Evolutionary conservation across 2,113 vertebrate species (phyloP).

Genomic region (Laterallus jamaicensis): DNA sequence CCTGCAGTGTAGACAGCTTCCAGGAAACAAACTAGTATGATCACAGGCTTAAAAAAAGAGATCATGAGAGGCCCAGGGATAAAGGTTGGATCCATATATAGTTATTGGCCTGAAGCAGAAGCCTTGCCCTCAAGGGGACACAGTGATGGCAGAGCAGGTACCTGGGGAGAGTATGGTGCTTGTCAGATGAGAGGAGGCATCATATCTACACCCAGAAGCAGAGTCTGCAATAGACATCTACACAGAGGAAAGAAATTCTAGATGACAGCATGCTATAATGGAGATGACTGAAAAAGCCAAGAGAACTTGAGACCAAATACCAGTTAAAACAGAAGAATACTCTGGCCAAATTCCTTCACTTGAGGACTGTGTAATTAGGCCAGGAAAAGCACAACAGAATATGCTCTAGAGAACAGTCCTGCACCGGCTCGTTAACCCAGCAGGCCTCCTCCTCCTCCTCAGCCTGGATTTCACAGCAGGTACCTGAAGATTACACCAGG

Average conservation of each 20-base stretch:
- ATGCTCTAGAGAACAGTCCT: not conserved
- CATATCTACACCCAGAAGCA: not conserved
- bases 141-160: not conserved
- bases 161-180: not conserved
- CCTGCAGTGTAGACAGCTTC: not conserved
- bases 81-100: not conserved
- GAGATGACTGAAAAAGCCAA: not conserved
- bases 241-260: not conserved
- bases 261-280: not conserved
- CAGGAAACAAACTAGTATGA: constrained; percentile 5
- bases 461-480: not conserved
- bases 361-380: constrained; percentile 20
- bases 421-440: not conserved
- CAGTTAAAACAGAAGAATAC: not conserved
- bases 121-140: not conserved
- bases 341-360: constrained; percentile 46
- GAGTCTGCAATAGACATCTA: not conserved
- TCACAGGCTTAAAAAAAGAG: not conserved
- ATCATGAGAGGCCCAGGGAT: not conserved
- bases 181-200: not conserved
- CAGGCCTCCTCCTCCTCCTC: not conserved
- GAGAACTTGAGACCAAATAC: constrained; percentile 10
- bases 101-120: not conserved
- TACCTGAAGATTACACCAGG: constrained; percentile 21
- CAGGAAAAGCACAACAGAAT: constrained; percentile 53